Conservation (phyloP, 2,797 vertebrate species). For the Anabacerthia variegaticeps region DNA sequence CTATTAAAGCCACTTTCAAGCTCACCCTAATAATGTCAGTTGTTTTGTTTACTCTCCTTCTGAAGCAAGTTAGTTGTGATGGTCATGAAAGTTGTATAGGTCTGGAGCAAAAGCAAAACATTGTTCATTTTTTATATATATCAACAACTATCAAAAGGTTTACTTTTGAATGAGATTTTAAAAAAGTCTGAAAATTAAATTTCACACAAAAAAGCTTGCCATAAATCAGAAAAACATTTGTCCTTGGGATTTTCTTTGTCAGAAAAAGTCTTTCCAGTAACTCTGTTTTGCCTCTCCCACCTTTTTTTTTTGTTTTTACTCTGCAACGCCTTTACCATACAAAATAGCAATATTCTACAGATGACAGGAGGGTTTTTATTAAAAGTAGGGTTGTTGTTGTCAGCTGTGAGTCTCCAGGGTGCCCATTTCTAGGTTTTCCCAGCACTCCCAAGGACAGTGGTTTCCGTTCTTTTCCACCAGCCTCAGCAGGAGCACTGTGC, state of each 20-base stretch:
- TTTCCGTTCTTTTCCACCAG: background rate
- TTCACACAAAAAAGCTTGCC: background rate
- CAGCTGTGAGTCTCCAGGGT: background rate
- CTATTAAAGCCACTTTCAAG: constrained; percentile 15
- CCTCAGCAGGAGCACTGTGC: background rate
- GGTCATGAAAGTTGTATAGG: background rate
- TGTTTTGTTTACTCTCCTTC: background rate
- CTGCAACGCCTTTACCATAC: background rate
- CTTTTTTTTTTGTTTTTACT: background rate
- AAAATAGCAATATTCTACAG: background rate
- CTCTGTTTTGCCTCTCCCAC: background rate
- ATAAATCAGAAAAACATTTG: background rate
- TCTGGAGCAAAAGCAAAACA: background rate
- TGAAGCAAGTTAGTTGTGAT: constrained; percentile 11
- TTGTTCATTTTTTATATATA: background rate
- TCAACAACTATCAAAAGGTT: background rate
- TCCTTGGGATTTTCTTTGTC: background rate
- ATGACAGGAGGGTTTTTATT: background rate
- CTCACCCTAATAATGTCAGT: background rate
- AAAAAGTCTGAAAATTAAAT: background rate
- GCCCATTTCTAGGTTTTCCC: background rate
- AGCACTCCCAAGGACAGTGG: background rate
- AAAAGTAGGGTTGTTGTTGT: background rate
- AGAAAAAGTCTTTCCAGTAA: background rate
- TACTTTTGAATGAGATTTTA: background rate